phyloP scores from a whole-genome alignment of 2,113 vertebrate species.

The Syrrhaptes paradoxus region DNA sequence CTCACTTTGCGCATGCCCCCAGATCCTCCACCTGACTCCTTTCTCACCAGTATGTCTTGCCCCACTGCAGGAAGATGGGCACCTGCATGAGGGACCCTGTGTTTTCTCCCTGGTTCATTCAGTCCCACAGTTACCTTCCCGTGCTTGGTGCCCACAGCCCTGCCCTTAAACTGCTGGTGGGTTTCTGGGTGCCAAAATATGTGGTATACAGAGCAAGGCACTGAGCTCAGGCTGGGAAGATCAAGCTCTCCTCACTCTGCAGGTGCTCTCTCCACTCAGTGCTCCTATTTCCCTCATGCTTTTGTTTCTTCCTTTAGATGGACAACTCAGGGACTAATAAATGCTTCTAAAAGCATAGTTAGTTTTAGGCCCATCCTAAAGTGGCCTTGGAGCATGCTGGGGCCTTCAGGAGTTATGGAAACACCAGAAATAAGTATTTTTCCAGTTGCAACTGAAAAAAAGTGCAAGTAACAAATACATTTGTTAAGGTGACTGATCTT shows the following conservation, averaged over 20 bases:
- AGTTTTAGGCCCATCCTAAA: background rate
- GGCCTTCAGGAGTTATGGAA: background rate
- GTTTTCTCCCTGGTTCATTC: background rate
- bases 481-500: background rate
- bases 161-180: background rate
- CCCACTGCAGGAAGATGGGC: fast-evolving
- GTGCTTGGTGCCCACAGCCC: fast-evolving
- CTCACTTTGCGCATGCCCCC: fast-evolving
- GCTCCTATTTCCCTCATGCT: background rate
- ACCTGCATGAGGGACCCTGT: fast-evolving
- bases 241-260: background rate
- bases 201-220: background rate
- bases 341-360: background rate
- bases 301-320: background rate
- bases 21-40: background rate
- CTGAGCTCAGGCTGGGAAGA: background rate
- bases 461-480: background rate
- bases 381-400: background rate
- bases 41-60: background rate
- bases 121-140: fast-evolving
- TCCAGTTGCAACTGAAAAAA: background rate
- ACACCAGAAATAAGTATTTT: background rate
- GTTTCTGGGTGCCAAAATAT: fast-evolving
- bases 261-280: background rate
- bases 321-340: background rate